Conservation (phyloP, 2,797 vertebrate species). For the Petrocephalus sullivani region DNA sequence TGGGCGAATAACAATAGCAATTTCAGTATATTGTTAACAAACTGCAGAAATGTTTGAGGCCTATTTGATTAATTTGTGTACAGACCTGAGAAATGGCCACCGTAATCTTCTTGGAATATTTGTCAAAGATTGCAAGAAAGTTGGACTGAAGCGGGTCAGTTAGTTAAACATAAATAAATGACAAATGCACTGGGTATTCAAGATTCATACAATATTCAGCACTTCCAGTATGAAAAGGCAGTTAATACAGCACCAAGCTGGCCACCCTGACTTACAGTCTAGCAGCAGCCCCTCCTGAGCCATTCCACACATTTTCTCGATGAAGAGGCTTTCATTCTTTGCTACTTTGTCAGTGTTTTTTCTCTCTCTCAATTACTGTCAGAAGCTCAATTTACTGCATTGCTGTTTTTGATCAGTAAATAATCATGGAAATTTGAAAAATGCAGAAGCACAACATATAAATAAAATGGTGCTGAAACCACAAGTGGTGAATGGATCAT, state of each 20-base stretch:
- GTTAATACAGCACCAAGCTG: neutral
- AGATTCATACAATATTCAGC: neutral
- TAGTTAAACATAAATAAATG: constrained; percentile 1
- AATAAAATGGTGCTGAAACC: neutral
- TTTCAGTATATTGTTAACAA: neutral
- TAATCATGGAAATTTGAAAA: neutral
- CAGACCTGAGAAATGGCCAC: neutral
- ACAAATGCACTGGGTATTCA: neutral
- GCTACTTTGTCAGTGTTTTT: neutral
- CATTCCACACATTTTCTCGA: neutral
- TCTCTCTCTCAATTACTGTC: neutral
- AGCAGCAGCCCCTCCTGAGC: neutral
- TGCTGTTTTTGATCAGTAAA: neutral
- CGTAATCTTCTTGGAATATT: neutral
- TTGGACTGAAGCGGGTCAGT: neutral
- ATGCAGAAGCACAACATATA: neutral
- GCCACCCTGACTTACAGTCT: neutral
- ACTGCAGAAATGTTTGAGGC: neutral
- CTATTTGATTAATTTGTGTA: neutral
- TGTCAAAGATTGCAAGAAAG: neutral
- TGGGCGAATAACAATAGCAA: neutral
- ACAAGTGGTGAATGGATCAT: neutral
- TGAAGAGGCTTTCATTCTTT: neutral
- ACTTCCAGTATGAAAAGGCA: neutral
- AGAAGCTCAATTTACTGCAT: neutral